Evolutionary conservation across 2,888 invertebrate genomes (phyloP).

Genomic region (Geophilus truncorum): DNA sequence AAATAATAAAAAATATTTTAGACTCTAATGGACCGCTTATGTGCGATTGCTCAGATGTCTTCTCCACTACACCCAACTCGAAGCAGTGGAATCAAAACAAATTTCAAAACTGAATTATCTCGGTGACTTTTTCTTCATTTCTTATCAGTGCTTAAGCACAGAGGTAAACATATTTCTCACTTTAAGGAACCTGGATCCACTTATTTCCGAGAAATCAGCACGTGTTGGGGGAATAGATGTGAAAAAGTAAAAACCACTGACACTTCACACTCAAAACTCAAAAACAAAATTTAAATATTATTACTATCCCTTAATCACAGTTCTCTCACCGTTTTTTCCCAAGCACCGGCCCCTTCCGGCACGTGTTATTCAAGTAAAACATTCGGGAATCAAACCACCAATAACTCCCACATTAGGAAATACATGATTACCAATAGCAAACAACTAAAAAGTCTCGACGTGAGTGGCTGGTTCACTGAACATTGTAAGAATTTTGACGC

Average conservation of each 20-base stretch:
- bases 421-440: neutral
- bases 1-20: neutral
- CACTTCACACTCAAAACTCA: neutral
- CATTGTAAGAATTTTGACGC: conserved; percentile 8
- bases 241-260: neutral
- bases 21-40: conserved; percentile 60
- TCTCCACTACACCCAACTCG: conserved; percentile 53
- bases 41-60: conserved; percentile 58
- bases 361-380: neutral
- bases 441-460: neutral
- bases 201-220: neutral
- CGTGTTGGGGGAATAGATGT: neutral
- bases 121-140: neutral
- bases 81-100: conserved; percentile 55
- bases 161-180: neutral
- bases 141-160: too few species aligned
- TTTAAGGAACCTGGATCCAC: conserved; percentile 41
- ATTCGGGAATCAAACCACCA: neutral
- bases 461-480: neutral
- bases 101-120: conserved; percentile 62
- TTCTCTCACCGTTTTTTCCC: neutral
- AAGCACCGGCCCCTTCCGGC: neutral
- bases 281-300: neutral
- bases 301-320: neutral
- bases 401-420: neutral